Base-by-base conservation (phyloP, 2,888 invertebrate genomes). In the Acronicta leporina region DNA sequence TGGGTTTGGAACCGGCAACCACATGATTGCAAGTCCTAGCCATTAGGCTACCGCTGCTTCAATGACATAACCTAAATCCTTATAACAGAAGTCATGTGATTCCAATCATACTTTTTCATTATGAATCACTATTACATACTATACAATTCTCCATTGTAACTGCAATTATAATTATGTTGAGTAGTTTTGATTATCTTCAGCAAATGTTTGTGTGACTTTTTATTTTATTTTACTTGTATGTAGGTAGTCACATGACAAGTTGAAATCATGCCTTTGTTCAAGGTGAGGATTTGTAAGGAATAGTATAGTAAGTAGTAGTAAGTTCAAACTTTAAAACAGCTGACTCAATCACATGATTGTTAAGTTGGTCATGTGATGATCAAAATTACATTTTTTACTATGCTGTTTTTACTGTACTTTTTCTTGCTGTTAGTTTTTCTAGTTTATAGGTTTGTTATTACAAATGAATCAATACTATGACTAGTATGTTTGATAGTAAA, bases 271-370 rank as follows among this genome's bases (percentile, higher is more conserved):
- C 33, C 7, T 33, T 33, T 33, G 33, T 30, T 8, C 1, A 0
- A 9, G 10, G 10, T 30, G 30, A 30, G 30, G 30, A 30, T 30
- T 20, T 20, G 4, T 30, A 9, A 2, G 5, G 30, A 1, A 9
- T 10, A 2, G 13, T 10, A 33, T 41, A 42, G 43, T 35, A 41
- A n/a, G n/a, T 14, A 10, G 8, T 43, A 42, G 14, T 56, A 63
- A 65, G 42, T 40, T 56, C 33, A 1, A 53, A 57, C 42, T 42
- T 57, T 42, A 80, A 20, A 20, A 75, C 86, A 84, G 84, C 82
- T 86, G 85, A 87, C 81, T 77, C 55, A 62, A 71, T 91, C 91
- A 91, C 88, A 89, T 91, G 92, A 89, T 77, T 44, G 47, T 20
- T 73, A 80, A 75, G 65, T 59, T 79, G 63, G 81, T 91, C 92